Evolutionary conservation across 1,140 invertebrate species (phyloP).

Genomic region (Leucophenga varia): DNA sequence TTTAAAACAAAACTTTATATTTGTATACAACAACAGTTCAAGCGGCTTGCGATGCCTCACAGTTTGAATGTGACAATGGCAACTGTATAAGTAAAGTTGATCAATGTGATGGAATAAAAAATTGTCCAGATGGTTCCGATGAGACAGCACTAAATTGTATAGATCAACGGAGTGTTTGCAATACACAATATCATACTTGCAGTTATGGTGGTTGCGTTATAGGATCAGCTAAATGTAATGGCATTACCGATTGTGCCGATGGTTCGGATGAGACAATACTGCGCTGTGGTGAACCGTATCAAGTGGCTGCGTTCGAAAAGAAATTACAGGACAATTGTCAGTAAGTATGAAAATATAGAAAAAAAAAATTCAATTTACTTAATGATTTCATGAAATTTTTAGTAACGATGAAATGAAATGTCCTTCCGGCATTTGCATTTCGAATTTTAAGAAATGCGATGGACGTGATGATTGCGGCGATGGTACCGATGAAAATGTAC

Average conservation of each 20-base stretch:
- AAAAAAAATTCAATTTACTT: too few species aligned
- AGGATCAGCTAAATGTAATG: conserved; percentile 62
- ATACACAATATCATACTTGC: conserved; percentile 60
- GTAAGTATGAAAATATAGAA: conserved; percentile 36
- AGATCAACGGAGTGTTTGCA: conserved; percentile 51
- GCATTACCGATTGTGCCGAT: conserved; percentile 65
- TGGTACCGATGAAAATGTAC: conserved; percentile 63
- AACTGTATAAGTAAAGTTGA: conserved; percentile 38
- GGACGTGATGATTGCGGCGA: conserved; percentile 61
- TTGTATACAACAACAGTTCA: not conserved
- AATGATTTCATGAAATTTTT: too few species aligned
- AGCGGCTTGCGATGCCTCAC: conserved; percentile 10
- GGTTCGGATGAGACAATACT: conserved; percentile 67
- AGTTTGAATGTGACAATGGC: conserved; percentile 43
- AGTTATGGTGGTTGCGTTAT: conserved; percentile 64
- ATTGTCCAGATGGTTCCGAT: conserved; percentile 65
- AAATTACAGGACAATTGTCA: conserved; percentile 21
- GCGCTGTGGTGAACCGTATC: conserved; percentile 25
- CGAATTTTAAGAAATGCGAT: conserved; percentile 57
- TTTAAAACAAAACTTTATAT: not conserved
- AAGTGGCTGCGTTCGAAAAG: conserved; percentile 15
- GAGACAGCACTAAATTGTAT: conserved; percentile 57
- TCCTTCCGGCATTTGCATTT: conserved; percentile 40
- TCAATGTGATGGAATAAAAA: conserved; percentile 54
- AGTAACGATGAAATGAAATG: conserved; percentile 35